These are phyloP conservation scores for Sacculina carcini DNA, from an alignment of 2,888 invertebrate species.

Conservation along the genomic window DNA sequence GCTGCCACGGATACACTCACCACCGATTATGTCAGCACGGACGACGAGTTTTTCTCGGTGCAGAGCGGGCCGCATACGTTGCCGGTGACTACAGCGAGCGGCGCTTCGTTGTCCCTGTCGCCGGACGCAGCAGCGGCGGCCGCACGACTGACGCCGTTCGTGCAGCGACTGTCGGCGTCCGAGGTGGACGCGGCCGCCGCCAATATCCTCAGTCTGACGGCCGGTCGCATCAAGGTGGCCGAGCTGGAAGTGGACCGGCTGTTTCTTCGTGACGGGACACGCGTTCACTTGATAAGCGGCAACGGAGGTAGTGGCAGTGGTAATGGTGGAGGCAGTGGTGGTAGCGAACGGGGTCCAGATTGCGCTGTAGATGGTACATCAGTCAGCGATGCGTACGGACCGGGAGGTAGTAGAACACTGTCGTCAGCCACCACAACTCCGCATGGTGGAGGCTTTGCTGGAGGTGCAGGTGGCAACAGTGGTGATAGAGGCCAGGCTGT, in stretches of 20 bases:
- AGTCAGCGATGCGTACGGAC: background rate
- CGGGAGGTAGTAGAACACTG: background rate
- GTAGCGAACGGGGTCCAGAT: too few relatives aligned
- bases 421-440: too few relatives aligned
- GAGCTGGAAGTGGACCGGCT: conserved; percentile 1
- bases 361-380: background rate
- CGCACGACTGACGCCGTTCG: background rate
- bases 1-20: too few relatives aligned
- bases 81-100: background rate
- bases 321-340: too few relatives aligned
- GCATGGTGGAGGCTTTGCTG: too few relatives aligned
- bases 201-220: background rate
- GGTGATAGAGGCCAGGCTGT: too few relatives aligned
- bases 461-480: too few relatives aligned
- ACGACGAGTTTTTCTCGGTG: conserved; percentile 2
- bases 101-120: background rate
- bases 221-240: conserved; percentile 1
- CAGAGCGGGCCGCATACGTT: background rate
- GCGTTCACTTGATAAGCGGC: background rate
- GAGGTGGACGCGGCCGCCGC: background rate
- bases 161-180: background rate
- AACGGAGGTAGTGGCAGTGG: background rate
- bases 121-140: background rate
- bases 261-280: background rate
- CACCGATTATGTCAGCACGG: background rate